Evolutionary conservation across 2,113 vertebrate genomes (phyloP).

Genomic region (Mus pahari): DNA sequence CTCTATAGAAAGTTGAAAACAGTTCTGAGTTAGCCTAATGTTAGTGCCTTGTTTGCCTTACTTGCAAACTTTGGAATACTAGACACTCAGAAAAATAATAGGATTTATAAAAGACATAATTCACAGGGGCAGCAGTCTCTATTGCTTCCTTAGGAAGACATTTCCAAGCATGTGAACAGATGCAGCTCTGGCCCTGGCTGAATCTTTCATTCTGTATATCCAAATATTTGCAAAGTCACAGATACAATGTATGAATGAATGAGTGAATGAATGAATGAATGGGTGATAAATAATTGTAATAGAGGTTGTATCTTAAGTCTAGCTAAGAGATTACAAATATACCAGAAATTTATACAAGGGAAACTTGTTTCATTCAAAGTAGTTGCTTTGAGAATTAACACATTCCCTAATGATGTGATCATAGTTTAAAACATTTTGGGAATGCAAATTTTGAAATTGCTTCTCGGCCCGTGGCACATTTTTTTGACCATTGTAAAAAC

Average conservation of each 20-base stretch:
- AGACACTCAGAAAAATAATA: slow-evolving; percentile 2
- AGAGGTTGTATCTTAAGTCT: slow-evolving; percentile 43
- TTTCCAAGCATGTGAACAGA: neutral
- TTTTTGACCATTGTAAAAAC: slow-evolving; percentile 63
- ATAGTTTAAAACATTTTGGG: slow-evolving; percentile 75
- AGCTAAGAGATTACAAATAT: slow-evolving; percentile 39
- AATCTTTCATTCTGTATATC: neutral
- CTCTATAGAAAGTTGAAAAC: neutral
- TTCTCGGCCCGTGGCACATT: slow-evolving; percentile 61
- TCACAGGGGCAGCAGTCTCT: neutral
- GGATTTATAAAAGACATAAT: neutral
- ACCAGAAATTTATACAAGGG: slow-evolving; percentile 32
- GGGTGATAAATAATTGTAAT: slow-evolving; percentile 35
- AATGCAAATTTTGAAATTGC: slow-evolving; percentile 80
- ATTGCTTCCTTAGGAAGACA: neutral
- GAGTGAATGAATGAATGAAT: neutral
- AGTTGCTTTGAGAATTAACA: slow-evolving; percentile 52
- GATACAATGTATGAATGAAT: slow-evolving; percentile 9
- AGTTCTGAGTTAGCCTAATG: neutral
- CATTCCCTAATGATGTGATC: slow-evolving; percentile 72
- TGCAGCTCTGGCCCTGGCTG: neutral
- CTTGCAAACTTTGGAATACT: slow-evolving; percentile 12
- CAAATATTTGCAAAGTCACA: neutral
- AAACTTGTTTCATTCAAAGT: slow-evolving; percentile 70
- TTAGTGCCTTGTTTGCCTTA: slow-evolving; percentile 14